A percentile compares a stretch with the other conserved stretches of the same genome.
Conservation (phyloP, 2,113 vertebrate genomes). For the Tragelaphus strepsiceros region DNA sequence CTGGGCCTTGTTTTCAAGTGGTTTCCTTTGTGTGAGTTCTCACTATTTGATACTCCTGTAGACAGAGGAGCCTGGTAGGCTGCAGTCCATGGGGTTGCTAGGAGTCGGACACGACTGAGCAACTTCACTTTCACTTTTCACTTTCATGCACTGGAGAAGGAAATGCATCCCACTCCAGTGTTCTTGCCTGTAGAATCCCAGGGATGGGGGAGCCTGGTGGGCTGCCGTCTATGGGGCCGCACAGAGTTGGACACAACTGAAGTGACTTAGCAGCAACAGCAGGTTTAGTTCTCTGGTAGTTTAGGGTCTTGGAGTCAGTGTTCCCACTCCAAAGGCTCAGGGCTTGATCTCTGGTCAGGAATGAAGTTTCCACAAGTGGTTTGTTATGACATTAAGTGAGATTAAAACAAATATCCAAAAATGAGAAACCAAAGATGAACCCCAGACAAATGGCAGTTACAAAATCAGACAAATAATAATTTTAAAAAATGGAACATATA, state of each 20-base stretch:
- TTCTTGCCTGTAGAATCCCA: not conserved
- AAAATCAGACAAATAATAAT: not conserved
- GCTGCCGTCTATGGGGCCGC: fast-evolving
- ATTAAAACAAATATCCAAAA: not conserved
- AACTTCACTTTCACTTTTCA: not conserved
- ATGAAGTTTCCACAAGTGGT: not conserved
- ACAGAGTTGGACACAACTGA: fast-evolving
- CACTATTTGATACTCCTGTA: not conserved
- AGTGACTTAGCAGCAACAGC: not conserved
- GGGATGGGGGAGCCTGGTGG: not conserved
- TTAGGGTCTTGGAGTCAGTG: not conserved
- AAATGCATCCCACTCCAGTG: not conserved
- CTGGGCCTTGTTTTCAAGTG: not conserved
- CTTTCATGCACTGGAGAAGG: not conserved
- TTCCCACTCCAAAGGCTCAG: not conserved
- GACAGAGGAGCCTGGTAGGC: not conserved
- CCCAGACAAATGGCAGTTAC: not conserved
- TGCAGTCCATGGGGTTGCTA: not conserved
- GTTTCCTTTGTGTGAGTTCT: not conserved
- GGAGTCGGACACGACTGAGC: fast-evolving
- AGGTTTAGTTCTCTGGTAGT: not conserved
- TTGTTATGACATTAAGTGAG: not conserved
- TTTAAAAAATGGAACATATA: fast-evolving
- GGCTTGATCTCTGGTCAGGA: not conserved
- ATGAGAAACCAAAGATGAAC: not conserved